These are phyloP conservation scores for Silvanus unidentatus DNA, from an alignment of 2,888 invertebrate species.

Conservation along the genomic window DNA sequence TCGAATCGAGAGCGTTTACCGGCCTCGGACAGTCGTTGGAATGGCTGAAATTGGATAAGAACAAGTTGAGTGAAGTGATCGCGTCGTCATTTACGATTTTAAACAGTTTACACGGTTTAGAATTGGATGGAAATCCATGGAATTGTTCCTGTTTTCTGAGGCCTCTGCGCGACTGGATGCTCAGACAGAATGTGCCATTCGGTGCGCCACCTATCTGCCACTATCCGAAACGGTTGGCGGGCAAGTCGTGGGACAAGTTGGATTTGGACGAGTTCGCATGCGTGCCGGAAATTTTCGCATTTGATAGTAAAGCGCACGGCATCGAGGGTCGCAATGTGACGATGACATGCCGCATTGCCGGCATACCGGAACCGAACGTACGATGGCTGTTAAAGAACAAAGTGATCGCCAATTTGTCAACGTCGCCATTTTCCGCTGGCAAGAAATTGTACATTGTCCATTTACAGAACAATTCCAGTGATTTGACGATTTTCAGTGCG, in stretches of 20 bases:
- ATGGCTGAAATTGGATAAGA: constrained; percentile 72
- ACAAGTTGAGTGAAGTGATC: constrained; percentile 61
- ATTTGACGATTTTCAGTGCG: constrained; percentile 65
- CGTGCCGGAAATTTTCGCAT: constrained; percentile 62
- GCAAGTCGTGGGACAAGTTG: constrained; percentile 68
- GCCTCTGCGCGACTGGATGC: constrained; percentile 74
- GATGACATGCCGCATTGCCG: constrained; percentile 62
- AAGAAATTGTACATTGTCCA: constrained; percentile 62
- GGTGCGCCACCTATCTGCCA: constrained; percentile 66
- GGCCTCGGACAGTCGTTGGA: constrained; percentile 68
- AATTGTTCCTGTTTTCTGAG: constrained; percentile 73
- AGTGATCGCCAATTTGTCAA: constrained; percentile 59
- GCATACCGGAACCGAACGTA: constrained; percentile 66
- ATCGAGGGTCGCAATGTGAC: constrained; percentile 69
- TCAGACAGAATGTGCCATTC: constrained; percentile 68
- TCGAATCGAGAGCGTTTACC: constrained; percentile 66
- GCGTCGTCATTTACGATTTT: constrained; percentile 63
- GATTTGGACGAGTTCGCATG: constrained; percentile 77
- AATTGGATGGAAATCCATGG: constrained; percentile 75
- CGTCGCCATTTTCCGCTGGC: constrained; percentile 46
- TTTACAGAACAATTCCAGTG: constrained; percentile 62
- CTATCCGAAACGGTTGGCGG: constrained; percentile 57
- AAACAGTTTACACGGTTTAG: constrained; percentile 65
- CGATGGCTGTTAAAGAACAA: constrained; percentile 68
- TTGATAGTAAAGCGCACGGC: constrained; percentile 56